Evolutionary conservation across 64 coral and sea anemone species (phyloP).

Genomic region (Pocillopora verrucosa): DNA sequence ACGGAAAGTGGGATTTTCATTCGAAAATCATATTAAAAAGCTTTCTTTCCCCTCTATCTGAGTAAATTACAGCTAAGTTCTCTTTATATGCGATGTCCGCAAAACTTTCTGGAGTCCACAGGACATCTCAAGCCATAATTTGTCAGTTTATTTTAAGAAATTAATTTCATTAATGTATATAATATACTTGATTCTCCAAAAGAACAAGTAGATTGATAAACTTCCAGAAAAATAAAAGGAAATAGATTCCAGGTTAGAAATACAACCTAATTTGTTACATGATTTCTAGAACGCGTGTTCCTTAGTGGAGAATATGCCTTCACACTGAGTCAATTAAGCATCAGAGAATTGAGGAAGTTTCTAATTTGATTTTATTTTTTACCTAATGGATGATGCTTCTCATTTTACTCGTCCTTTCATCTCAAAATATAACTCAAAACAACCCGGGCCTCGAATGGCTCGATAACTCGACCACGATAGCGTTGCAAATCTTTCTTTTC

Average conservation of each 20-base stretch:
- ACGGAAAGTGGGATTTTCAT: constrained; percentile 26
- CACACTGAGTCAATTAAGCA: too few relatives aligned
- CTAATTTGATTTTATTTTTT: neutral
- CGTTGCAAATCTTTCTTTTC: neutral
- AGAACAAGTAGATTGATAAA: constrained; percentile 2
- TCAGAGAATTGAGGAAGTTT: neutral
- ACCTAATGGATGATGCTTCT: neutral
- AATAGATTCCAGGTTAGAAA: neutral
- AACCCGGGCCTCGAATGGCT: neutral
- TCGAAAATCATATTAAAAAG: neutral
- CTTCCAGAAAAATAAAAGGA: constrained; percentile 27
- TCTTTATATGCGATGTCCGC: neutral
- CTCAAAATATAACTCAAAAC: constrained; percentile 16
- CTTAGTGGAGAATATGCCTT: too few relatives aligned
- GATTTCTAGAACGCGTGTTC: too few relatives aligned
- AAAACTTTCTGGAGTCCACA: neutral
- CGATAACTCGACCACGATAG: too few relatives aligned
- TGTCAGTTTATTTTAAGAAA: neutral
- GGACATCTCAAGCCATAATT: neutral
- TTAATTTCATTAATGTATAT: constrained; percentile 13
- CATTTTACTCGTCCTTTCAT: constrained; percentile 7
- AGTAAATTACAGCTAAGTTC: constrained; percentile 15
- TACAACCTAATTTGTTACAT: too few relatives aligned
- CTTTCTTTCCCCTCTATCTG: neutral
- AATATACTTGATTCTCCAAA: neutral